Conservation (phyloP, 2,113 vertebrate genomes). For the Charadrius vociferus region DNA sequence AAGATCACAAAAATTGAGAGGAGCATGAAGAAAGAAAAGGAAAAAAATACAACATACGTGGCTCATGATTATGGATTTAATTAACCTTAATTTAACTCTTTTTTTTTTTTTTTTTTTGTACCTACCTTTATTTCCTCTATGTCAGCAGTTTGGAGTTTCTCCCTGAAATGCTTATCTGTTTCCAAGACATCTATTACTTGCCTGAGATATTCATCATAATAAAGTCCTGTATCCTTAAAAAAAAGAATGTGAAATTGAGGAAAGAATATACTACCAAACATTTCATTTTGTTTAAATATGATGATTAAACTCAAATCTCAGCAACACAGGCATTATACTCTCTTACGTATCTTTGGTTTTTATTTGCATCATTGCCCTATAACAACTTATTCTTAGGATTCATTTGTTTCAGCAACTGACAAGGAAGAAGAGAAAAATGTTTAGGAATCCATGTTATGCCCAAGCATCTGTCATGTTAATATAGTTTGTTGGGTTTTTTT, state of each 20-base stretch:
- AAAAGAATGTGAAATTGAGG: background rate
- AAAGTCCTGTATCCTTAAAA: conserved; percentile 93
- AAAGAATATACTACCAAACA: background rate
- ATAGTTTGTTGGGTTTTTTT: background rate
- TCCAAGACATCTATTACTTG: conserved; percentile 98
- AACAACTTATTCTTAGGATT: background rate
- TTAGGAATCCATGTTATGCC: background rate
- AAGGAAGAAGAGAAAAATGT: background rate
- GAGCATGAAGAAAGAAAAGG: background rate
- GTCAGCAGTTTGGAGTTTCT: conserved; percentile 96
- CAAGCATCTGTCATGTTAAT: background rate
- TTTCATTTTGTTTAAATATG: background rate
- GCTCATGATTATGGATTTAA: background rate
- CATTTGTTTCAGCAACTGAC: background rate
- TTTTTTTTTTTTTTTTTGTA: background rate
- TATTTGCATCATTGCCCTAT: background rate
- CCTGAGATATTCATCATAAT: conserved; percentile 96
- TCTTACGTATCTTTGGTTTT: background rate
- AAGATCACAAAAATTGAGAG: background rate
- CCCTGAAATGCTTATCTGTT: conserved; percentile 96
- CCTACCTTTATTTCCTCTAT: conserved; percentile 98
- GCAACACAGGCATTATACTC: background rate
- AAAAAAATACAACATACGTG: background rate
- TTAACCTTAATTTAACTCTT: background rate
- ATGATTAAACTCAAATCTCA: background rate